Evolutionary conservation across 2,113 vertebrate genomes (phyloP).

Genomic region (Oxygymnocypris stewartii): DNA sequence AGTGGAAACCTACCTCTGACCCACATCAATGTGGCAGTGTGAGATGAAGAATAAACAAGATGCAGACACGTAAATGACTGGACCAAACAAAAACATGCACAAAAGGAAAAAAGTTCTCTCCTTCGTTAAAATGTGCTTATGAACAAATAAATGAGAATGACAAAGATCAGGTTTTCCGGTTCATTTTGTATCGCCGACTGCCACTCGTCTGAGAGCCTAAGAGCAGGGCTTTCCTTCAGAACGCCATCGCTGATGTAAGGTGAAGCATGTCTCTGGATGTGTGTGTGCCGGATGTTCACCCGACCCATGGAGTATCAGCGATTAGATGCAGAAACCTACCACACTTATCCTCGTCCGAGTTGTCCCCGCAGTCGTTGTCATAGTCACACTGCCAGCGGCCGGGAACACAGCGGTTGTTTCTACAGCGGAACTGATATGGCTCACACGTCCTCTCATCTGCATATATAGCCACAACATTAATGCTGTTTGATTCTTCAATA

Average conservation of each 20-base stretch:
- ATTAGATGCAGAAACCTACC: slow-evolving; percentile 74
- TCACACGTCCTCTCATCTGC: slow-evolving; percentile 95
- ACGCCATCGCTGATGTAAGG: neutral
- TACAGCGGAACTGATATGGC: slow-evolving; percentile 97
- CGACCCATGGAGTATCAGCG: neutral
- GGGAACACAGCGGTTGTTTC: slow-evolving; percentile 96
- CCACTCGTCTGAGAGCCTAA: neutral
- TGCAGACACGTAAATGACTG: slow-evolving; percentile 87
- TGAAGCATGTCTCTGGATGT: neutral
- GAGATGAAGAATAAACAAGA: slow-evolving; percentile 90
- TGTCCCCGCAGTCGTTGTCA: slow-evolving; percentile 95
- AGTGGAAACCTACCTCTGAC: slow-evolving; percentile 88
- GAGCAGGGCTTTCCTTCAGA: neutral
- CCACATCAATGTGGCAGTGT: slow-evolving; percentile 88
- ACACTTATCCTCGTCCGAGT: slow-evolving; percentile 95
- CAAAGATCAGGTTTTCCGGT: neutral
- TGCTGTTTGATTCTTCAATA: neutral
- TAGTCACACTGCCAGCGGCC: slow-evolving; percentile 97
- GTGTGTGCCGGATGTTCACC: neutral
- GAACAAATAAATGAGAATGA: neutral
- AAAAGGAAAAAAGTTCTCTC: neutral
- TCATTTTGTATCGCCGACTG: neutral
- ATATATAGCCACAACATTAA: slow-evolving; percentile 2
- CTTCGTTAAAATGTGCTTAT: slow-evolving; percentile 4
- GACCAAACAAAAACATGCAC: slow-evolving; percentile 43